Evolutionary conservation across 1,140 invertebrate species (phyloP), one percentile per base, ranked within the genome.

Genomic region (Magallana gigas): DNA sequence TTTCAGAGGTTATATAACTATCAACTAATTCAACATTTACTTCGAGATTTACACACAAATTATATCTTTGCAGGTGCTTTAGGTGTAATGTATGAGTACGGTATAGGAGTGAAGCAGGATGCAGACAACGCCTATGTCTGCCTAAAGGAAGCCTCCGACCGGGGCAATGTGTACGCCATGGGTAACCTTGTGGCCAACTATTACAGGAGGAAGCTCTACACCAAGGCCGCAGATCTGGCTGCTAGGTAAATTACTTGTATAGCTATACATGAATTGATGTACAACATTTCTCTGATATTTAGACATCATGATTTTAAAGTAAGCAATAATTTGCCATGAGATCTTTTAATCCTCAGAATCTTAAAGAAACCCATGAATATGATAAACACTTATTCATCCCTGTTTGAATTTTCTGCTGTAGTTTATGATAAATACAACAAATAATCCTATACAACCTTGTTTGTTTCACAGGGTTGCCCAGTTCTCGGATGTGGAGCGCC

Each of bases 101-200:
- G 95, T 29, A 83, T 95, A 48, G 94, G 95, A n/a, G 88, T 92
- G 12, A 92, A 93, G 86, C 88, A 92, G 71, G 88, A 94, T 80
- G 88, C 88, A 36, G 91, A 93, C 84, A 87, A 91, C 64, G 94
- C 94, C 6, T 94, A 94, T 85, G 91, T 92, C 9, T 95, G 94
- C 89, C 88, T 95, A 29, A 93, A 93, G 76, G 93, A 94, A 87
- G 93, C 94, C 2, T 85, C 94, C 12, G 92, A 94, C 48, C 86
- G 94, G 84, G 95, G 95, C 16, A 95, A 94, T 92, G 93, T 95
- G n/a, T 95, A 94, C 88, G 94, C 95, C 59, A 94, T 94, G 93
- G 95, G 94, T 3, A 93, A 94, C 84, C 90, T 95, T 58, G 91
- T 94, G 6, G 89, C 90, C 11, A 92, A 94, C 82, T 95, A 94